Evolutionary conservation across 2,797 vertebrate species (phyloP).

Genomic region (Menidia menidia): DNA sequence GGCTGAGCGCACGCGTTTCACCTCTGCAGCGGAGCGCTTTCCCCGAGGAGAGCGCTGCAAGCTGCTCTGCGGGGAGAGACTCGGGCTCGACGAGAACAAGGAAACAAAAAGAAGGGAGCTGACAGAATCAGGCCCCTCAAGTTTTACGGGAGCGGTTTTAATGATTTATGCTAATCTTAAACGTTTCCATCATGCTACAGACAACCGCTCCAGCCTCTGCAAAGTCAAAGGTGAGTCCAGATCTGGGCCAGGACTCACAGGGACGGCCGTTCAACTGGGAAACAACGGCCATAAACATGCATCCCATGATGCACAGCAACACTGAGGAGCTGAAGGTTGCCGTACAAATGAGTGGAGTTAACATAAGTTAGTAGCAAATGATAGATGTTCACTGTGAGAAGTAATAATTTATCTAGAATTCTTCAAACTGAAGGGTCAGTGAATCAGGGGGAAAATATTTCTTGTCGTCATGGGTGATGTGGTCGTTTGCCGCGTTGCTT

Average conservation of each 20-base stretch:
- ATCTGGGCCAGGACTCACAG: not conserved
- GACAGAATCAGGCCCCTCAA: slow-evolving; percentile 10
- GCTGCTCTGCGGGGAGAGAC: slow-evolving; percentile 22
- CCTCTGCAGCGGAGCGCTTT: slow-evolving; percentile 8
- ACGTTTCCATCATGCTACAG: not conserved
- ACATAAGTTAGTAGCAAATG: too few species aligned
- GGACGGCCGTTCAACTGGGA: not conserved
- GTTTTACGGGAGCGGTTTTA: not conserved
- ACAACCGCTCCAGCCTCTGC: not conserved
- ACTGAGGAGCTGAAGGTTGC: too few species aligned
- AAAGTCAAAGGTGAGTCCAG: slow-evolving; percentile 26
- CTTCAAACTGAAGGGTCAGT: too few species aligned
- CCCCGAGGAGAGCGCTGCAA: slow-evolving; percentile 26
- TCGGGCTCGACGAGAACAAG: not conserved
- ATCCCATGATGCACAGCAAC: too few species aligned
- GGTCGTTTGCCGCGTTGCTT: too few species aligned
- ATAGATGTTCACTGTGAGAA: too few species aligned
- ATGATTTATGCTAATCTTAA: not conserved
- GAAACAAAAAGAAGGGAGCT: not conserved
- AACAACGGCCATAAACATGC: not conserved
- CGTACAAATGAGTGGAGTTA: too few species aligned
- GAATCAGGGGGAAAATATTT: too few species aligned
- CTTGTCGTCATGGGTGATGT: too few species aligned
- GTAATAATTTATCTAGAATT: too few species aligned
- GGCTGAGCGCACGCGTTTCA: slow-evolving; percentile 23